phyloP scores from a whole-genome alignment of 2,113 vertebrate genomes.

The Pelodiscus sinensis region DNA sequence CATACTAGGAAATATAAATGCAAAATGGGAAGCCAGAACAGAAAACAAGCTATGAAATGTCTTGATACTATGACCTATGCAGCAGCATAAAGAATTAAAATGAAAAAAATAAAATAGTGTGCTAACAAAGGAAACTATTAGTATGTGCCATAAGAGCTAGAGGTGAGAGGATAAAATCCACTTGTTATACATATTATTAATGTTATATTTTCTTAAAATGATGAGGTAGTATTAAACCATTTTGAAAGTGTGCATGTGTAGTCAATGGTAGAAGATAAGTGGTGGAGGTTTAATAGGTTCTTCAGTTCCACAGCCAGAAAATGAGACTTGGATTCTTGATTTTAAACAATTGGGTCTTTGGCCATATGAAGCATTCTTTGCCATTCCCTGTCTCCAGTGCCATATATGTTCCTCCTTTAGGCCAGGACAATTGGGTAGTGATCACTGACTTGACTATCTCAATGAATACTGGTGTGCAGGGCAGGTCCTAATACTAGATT shows the following conservation, averaged over 20 bases:
- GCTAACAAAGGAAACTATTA: not conserved
- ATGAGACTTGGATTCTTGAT: not conserved
- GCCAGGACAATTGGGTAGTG: not conserved
- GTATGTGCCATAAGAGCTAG: not conserved
- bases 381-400: not conserved
- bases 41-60: not conserved
- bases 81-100: not conserved
- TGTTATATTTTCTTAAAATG: not conserved
- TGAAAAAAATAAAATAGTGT: not conserved
- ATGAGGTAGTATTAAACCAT: not conserved
- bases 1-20: not conserved
- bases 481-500: not conserved
- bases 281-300: not conserved
- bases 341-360: accelerated
- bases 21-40: not conserved
- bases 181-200: not conserved
- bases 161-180: not conserved
- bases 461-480: accelerated
- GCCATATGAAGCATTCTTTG: not conserved
- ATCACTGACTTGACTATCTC: not conserved
- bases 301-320: accelerated
- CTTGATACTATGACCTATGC: not conserved
- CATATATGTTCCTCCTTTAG: not conserved
- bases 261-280: not conserved
- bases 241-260: not conserved